Evolutionary conservation across 2,797 vertebrate species (phyloP).

Genomic region (Siniperca obscura): DNA sequence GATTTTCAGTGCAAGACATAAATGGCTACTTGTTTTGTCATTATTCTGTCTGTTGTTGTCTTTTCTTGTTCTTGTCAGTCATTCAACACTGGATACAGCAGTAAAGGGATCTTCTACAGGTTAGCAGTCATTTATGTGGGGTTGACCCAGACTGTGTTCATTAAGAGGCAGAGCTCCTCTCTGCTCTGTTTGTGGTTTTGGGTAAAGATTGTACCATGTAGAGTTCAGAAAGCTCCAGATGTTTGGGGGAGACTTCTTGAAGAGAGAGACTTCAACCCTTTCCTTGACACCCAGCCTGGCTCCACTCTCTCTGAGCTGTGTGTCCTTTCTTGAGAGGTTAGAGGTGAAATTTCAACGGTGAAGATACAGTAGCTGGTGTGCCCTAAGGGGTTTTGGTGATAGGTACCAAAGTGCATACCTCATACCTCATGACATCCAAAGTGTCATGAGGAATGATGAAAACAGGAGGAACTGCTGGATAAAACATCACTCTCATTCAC

Average conservation of each 20-base stretch:
- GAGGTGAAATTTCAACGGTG: conserved; percentile 30
- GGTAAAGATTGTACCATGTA: conserved; percentile 67
- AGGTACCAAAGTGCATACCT: neutral
- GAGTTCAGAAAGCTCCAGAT: conserved; percentile 63
- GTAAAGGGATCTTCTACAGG: conserved; percentile 84
- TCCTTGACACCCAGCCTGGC: conserved; percentile 10
- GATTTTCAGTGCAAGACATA: conserved; percentile 86
- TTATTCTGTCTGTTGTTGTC: conserved; percentile 61
- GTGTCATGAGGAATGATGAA: conserved; percentile 29
- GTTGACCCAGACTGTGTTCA: conserved; percentile 31
- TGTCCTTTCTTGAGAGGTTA: conserved; percentile 38
- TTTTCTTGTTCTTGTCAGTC: conserved; percentile 63
- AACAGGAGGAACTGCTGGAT: conserved; percentile 42
- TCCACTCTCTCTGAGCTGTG: conserved; percentile 26
- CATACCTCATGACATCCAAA: conserved; percentile 48
- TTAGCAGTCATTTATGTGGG: conserved; percentile 54
- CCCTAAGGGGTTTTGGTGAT: conserved; percentile 38
- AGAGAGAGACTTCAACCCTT: conserved; percentile 7
- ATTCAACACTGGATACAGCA: conserved; percentile 81
- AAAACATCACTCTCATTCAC: conserved; percentile 26
- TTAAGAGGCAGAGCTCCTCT: conserved; percentile 47
- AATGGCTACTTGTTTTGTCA: conserved; percentile 86
- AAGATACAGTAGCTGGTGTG: conserved; percentile 40
- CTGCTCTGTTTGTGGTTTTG: conserved; percentile 68
- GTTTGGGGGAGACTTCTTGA: conserved; percentile 14